Evolutionary conservation across 2,797 vertebrate genomes (phyloP).

Genomic region (Avahi laniger): DNA sequence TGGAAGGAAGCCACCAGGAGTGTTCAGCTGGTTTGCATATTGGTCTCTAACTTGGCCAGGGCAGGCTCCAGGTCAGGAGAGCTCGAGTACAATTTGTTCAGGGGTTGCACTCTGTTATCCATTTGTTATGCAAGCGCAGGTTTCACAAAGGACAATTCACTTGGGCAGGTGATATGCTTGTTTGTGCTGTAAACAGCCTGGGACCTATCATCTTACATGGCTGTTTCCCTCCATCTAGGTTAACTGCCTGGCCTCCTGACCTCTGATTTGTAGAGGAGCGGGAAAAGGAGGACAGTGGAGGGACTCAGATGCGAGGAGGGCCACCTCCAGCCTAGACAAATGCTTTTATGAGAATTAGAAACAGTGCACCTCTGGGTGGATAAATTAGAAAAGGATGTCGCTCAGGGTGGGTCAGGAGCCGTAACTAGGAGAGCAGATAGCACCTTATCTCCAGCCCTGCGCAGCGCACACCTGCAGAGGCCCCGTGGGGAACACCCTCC

Average conservation of each 20-base stretch:
- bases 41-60: not conserved
- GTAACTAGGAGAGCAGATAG: not conserved
- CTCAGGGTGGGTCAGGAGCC: not conserved
- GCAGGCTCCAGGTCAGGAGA: not conserved
- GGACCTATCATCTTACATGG: not conserved
- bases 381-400: not conserved
- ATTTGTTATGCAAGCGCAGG: not conserved
- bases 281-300: not conserved
- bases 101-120: not conserved
- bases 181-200: conserved; percentile 1
- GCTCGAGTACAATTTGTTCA: not conserved
- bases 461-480: not conserved
- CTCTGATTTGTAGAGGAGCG: not conserved
- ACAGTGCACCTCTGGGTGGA: not conserved
- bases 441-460: not conserved
- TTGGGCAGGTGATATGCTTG: not conserved
- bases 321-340: not conserved
- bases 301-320: not conserved
- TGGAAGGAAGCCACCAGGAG: not conserved
- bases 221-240: not conserved
- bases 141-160: not conserved
- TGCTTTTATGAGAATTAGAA: not conserved
- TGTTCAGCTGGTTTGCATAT: not conserved
- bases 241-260: not conserved
- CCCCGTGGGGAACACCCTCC: not conserved